phyloP scores from a whole-genome alignment of 2,797 vertebrate genomes.

The Siniperca scherzeri region DNA sequence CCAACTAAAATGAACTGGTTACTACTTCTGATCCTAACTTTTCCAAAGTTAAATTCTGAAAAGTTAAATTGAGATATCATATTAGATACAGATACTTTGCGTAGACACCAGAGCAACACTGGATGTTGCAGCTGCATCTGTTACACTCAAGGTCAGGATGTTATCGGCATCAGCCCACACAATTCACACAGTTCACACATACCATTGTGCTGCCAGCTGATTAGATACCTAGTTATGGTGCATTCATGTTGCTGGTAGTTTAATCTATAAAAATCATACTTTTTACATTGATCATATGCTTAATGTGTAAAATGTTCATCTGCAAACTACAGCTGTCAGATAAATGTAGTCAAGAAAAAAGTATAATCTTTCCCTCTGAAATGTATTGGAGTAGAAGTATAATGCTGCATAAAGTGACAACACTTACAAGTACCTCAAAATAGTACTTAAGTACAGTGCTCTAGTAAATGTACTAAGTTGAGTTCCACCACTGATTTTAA shows the following conservation, averaged over 20 bases:
- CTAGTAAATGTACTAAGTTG: not conserved
- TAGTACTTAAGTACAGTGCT: not conserved
- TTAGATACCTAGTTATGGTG: not conserved
- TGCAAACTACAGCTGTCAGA: not conserved
- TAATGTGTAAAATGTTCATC: not conserved
- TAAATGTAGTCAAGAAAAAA: not conserved
- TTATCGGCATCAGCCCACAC: not conserved
- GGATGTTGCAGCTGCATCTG: not conserved
- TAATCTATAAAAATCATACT: not conserved
- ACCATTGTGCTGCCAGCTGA: not conserved
- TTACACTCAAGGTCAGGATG: not conserved
- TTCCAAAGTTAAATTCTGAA: not conserved
- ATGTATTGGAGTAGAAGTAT: not conserved
- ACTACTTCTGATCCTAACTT: too few species aligned
- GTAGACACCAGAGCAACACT: not conserved
- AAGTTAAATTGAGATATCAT: too few species aligned
- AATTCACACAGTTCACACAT: not conserved
- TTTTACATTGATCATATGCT: not conserved
- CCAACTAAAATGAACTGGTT: not conserved
- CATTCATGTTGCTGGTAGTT: not conserved
- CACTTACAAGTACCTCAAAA: not conserved
- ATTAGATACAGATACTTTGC: not conserved
- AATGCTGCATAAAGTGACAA: not conserved
- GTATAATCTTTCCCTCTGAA: not conserved
- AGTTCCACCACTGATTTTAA: not conserved